These are phyloP conservation scores for Spinus pinus DNA, from an alignment of 2,797 vertebrate genomes.

Conservation along the genomic window DNA sequence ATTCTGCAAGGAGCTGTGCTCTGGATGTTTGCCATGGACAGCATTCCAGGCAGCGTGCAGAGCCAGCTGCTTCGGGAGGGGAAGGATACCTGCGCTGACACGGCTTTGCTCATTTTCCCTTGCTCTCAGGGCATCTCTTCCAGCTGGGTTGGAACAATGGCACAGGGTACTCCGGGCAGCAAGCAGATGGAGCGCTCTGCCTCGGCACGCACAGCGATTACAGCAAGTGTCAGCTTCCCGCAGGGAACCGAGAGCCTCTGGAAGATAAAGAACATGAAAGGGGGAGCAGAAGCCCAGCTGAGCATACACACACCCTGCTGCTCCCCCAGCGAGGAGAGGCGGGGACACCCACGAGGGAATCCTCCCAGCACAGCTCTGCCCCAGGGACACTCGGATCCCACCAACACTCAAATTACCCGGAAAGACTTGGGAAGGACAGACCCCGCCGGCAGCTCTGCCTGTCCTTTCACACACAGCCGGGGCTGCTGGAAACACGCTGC, in stretches of 20 bases:
- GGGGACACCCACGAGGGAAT: neutral
- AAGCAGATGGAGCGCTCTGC: neutral
- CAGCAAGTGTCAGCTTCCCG: neutral
- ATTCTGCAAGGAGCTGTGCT: neutral
- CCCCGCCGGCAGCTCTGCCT: neutral
- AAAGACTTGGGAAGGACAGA: neutral
- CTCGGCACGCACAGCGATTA: neutral
- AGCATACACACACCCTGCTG: neutral
- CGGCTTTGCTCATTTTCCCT: neutral
- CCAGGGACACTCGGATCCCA: neutral
- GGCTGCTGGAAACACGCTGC: neutral
- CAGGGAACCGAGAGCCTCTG: neutral
- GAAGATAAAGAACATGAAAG: neutral
- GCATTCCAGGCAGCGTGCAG: neutral
- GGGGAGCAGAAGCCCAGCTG: neutral
- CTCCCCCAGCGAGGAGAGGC: neutral
- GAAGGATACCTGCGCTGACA: constrained; percentile 10
- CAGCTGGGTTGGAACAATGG: neutral
- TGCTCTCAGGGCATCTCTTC: constrained; percentile 4
- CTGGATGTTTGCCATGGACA: neutral
- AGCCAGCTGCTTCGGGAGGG: neutral
- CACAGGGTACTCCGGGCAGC: neutral
- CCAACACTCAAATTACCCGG: neutral
- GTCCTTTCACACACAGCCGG: neutral
- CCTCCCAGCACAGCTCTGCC: neutral